Evolutionary conservation across 2,888 invertebrate genomes (phyloP), one percentile per base, ranked within the genome.

Genomic region (Nemoura dubitans): DNA sequence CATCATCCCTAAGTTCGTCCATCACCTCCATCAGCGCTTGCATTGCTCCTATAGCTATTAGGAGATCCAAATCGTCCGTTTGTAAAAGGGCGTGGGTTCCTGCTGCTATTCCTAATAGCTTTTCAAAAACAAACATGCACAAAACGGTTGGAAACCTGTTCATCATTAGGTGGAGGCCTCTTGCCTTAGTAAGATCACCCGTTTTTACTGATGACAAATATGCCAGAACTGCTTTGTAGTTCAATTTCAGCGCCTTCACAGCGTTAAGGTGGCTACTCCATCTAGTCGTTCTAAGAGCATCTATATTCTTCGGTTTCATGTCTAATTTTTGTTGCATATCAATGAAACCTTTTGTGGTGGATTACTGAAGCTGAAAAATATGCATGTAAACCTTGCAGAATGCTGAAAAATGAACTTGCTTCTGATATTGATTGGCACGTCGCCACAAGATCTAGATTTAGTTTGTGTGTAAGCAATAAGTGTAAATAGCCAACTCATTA

Each of bases 81-180:
- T 78, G 78, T 27, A 78, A n/a, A 28, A 78, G 78, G 25, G 27
- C 29, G 29, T 78, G 78, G 27, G 78, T 78, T 28, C 78, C 78
- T 27, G 29, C 27, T 78, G 78, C 78, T 28, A 78, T 27, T 29
- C 29, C 78, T 28, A 78, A 29, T 29, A 78, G 78, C 29, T 78
- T 78, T 29, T 78, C 78, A 29, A 78, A 78, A 78, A 78, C 29
- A 29, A 78, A 78, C 78, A 78, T 78, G 78, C 78, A 78, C 78
- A 78, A 28, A 78, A 78, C 78, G 29, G 27, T 78, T 28, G 78
- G 25, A 25, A 78, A 78, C 27, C 25, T 78, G 27, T 78, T 78
- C 29, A 78, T 28, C 78, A 78, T 78, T 78, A 78, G 27, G 27
- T 28, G 78, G 27, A 78, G 78, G 29, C 78, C 78, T 78, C 25